These are phyloP conservation scores for Genyomyrus donnyi DNA, from an alignment of 2,113 vertebrate genomes.

Conservation along the genomic window DNA sequence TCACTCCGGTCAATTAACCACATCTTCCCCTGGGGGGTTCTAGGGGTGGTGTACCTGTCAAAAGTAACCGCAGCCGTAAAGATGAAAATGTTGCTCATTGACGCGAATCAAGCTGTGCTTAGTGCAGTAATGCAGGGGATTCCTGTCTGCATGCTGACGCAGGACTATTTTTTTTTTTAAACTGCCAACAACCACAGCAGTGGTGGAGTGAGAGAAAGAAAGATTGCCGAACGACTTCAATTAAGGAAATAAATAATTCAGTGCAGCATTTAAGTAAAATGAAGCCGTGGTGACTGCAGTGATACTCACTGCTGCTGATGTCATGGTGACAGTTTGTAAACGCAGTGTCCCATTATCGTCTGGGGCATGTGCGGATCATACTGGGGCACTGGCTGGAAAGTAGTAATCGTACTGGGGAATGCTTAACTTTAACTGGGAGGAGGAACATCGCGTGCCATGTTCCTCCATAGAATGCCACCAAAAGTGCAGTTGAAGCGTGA, in stretches of 20 bases:
- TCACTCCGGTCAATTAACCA: not conserved
- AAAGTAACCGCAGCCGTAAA: not conserved
- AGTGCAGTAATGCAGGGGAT: not conserved
- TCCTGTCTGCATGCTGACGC: too few relatives aligned
- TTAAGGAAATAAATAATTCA: not conserved
- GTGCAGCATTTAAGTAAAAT: not conserved
- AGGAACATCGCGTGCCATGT: not conserved
- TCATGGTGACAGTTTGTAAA: not conserved
- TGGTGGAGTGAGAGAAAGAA: not conserved
- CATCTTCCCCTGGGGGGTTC: not conserved
- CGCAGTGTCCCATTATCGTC: not conserved
- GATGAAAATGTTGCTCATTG: not conserved
- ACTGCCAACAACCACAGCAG: not conserved
- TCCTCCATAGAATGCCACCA: not conserved
- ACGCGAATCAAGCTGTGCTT: not conserved
- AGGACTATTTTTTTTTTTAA: not conserved
- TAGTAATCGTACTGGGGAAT: not conserved
- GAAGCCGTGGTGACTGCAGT: not conserved
- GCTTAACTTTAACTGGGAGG: not conserved
- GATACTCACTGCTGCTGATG: not conserved
- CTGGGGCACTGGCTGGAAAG: not conserved
- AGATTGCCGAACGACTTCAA: not conserved
- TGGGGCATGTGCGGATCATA: not conserved
- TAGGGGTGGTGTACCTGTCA: not conserved
- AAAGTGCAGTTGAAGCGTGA: not conserved